Evolutionary conservation across 2,888 invertebrate species (phyloP), one percentile per base, ranked within the genome.

Genomic region (Tenthredo notha): DNA sequence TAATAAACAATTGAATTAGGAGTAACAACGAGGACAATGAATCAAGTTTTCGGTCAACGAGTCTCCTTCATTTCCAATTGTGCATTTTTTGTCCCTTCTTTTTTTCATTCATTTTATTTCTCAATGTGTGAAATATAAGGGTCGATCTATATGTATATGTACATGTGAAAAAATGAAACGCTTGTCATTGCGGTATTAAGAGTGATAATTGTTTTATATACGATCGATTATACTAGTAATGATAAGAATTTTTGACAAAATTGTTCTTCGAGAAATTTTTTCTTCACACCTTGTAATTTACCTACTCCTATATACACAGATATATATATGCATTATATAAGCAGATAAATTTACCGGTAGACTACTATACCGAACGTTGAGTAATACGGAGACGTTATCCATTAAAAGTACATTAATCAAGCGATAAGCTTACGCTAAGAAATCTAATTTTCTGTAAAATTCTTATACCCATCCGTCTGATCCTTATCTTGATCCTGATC

Each of bases 401-500:
- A 83, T 83, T 70, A 83, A 83, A 83, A 83, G 43, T 43, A 83
- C 83, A 83, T 83, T 83, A 83, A 83, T 83, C 83, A 83, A 67
- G 43, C 83, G 78, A 80, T 80, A 80, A 61, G 25, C 40, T 37
- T 58, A 9, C 37, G 72, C 77, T 77, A 54, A 77, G 77, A 40
- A 80, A 80, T 80, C 67, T 83, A 67, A 83, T 83, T 67, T 83
- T 83, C 83, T 83, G 83, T 70, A 47, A 83, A 67, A 83, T 83
- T 70, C 61, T 80, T 40, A 10, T 33, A 58, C 61, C 80, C 61
- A 54, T 37, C n/a, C 43, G n/a, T 83, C 83, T 47, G 83, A 67
- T 83, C 83, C 43, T 58, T 29, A 67, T 70, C 70, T 50, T 70
- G 67, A 37, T 37, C 37, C 83, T 47, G 83, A 67, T 82, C 82